These are phyloP conservation scores for Thelaira solivaga DNA, from an alignment of 2,888 invertebrate genomes.

Conservation along the genomic window DNA sequence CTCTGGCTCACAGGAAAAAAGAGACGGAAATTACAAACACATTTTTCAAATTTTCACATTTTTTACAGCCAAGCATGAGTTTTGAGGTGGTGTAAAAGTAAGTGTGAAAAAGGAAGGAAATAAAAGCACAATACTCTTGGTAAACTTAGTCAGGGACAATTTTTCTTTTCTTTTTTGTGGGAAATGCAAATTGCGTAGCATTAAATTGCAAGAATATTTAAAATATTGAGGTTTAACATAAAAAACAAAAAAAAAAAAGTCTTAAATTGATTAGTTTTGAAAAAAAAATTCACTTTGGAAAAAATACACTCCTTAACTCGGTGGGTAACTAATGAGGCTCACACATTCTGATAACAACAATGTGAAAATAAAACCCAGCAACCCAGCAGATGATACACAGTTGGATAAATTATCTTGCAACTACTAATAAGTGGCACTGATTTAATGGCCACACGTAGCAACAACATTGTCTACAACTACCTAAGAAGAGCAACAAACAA, in stretches of 20 bases:
- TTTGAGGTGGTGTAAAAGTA: not conserved
- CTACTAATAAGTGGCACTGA: conserved; percentile 69
- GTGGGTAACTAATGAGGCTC: conserved; percentile 57
- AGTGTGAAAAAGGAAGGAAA: conserved; percentile 42
- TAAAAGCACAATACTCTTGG: not conserved
- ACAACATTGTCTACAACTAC: conserved; percentile 63
- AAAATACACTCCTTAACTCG: conserved; percentile 44
- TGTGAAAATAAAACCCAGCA: not conserved
- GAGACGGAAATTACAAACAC: conserved; percentile 45
- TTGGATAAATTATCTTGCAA: conserved; percentile 60
- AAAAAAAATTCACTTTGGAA: conserved; percentile 22
- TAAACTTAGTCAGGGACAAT: conserved; percentile 40
- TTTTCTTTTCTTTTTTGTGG: not conserved
- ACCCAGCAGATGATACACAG: conserved; percentile 36
- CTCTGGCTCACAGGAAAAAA: not conserved
- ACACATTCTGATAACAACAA: conserved; percentile 30
- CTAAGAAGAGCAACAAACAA: conserved; percentile 41
- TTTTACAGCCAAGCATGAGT: not conserved
- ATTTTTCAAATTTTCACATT: conserved; percentile 43
- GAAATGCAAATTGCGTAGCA: conserved; percentile 37
- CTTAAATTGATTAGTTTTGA: conserved; percentile 59
- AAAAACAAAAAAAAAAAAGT: no score
- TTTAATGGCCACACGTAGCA: conserved; percentile 70
- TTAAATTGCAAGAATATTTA: conserved; percentile 3
- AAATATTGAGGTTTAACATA: conserved; percentile 18